phyloP scores from a whole-genome alignment of 1,140 invertebrate species.

The Elymnias hypermnestra region DNA sequence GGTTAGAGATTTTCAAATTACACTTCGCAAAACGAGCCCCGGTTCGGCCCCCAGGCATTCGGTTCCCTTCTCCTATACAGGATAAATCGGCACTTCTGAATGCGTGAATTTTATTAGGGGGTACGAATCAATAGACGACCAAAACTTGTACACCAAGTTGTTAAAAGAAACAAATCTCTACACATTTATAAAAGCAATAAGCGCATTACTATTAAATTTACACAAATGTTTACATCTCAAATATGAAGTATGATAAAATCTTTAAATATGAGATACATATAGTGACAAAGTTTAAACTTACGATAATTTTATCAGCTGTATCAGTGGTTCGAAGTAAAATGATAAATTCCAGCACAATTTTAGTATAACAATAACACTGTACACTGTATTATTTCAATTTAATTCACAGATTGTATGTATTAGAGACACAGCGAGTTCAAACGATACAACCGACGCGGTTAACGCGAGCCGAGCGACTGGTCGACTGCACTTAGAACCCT shows the following conservation, averaged over 20 bases:
- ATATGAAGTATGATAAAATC: neutral
- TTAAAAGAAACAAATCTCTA: conserved; percentile 12
- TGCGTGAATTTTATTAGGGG: conserved; percentile 62
- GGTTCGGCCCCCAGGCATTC: conserved; percentile 39
- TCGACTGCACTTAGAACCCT: conserved; percentile 21
- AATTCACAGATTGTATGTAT: conserved; percentile 21
- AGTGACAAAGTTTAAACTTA: neutral
- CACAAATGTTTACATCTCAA: neutral
- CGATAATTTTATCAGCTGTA: neutral
- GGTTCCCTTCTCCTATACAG: conserved; percentile 48
- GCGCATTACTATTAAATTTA: too few species aligned
- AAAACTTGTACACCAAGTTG: conserved; percentile 19
- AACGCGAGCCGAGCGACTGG: conserved; percentile 40
- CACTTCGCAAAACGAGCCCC: conserved; percentile 28
- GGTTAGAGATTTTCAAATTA: conserved; percentile 27
- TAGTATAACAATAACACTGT: conserved; percentile 22
- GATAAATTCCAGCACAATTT: conserved; percentile 7
- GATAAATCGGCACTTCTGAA: conserved; percentile 43
- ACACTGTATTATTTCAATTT: conserved; percentile 20
- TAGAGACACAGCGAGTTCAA: conserved; percentile 1
- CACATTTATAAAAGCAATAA: too few species aligned
- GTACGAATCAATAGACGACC: conserved; percentile 53
- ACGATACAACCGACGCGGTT: conserved; percentile 9
- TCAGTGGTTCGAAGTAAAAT: neutral
- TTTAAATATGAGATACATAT: neutral